A percentile compares a stretch with the other conserved stretches of the same genome.
Evolutionary conservation across 2,888 invertebrate species (phyloP).

Genomic region (Oxytorus armatus): DNA sequence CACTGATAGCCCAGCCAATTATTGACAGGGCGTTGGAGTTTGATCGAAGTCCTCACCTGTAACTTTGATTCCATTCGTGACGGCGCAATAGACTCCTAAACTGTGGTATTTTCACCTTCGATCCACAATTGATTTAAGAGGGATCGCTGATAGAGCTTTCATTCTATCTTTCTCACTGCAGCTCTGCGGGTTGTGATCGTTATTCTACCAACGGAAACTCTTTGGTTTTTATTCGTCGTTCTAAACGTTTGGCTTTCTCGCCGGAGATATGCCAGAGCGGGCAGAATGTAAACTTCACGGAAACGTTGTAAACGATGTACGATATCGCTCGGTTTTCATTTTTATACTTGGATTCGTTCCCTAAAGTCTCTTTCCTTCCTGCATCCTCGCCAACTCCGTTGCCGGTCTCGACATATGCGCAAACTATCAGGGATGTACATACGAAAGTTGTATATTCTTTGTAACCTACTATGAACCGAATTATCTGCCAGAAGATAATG

Average conservation of each 20-base stretch:
- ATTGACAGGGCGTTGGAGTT: conserved; percentile 21
- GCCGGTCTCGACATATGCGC: conserved; percentile 27
- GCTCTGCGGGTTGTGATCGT: conserved; percentile 22
- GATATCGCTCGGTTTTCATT: conserved; percentile 35
- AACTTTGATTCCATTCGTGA: conserved; percentile 42
- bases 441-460: conserved; percentile 8
- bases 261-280: conserved; percentile 15
- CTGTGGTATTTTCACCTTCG: conserved; percentile 39
- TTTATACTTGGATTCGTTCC: conserved; percentile 28
- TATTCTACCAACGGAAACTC: conserved; percentile 44
- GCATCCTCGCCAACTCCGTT: conserved; percentile 28
- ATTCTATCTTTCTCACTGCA: conserved; percentile 26
- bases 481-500: conserved; percentile 29
- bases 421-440: not conserved
- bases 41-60: conserved; percentile 26
- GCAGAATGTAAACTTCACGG: conserved; percentile 43
- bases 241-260: conserved; percentile 5
- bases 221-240: conserved; percentile 39
- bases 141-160: conserved; percentile 34
- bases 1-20: not conserved
- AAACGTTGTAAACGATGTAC: conserved; percentile 30
- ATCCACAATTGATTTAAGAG: conserved; percentile 42
- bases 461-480: conserved; percentile 8
- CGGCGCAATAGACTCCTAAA: conserved; percentile 11
- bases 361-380: conserved; percentile 7